A percentile compares a stretch with the other conserved stretches of the same genome.
phyloP scores from a whole-genome alignment of 2,113 vertebrate species.

The Cygnus buccinator region DNA sequence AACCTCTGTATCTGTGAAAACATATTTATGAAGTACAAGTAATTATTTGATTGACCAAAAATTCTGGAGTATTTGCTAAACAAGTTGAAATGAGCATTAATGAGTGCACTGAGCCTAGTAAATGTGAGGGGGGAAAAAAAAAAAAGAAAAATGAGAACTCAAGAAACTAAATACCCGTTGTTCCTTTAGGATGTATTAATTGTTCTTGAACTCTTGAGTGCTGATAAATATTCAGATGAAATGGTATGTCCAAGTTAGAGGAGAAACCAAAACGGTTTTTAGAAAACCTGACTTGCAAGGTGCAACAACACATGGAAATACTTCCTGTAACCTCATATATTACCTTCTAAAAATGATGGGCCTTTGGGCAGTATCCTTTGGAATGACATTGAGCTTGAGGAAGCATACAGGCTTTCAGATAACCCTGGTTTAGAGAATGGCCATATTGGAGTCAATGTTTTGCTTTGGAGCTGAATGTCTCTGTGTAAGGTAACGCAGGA shows the following conservation, averaged over 20 bases:
- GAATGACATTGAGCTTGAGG: fast-evolving
- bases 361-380: neutral
- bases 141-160: neutral
- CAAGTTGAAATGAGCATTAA: neutral
- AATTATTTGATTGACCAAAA: neutral
- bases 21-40: neutral
- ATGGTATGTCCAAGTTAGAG: neutral
- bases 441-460: fast-evolving
- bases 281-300: neutral
- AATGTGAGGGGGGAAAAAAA: neutral
- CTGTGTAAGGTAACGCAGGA: neutral
- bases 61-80: neutral
- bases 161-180: fast-evolving
- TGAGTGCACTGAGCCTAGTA: neutral
- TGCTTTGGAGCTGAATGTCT: neutral
- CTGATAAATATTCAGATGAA: neutral
- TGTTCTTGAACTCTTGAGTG: neutral
- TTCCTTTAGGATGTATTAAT: neutral
- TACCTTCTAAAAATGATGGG: fast-evolving
- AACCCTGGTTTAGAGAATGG: neutral
- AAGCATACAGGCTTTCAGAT: fast-evolving
- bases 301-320: fast-evolving
- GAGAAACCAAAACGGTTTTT: neutral
- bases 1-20: neutral
- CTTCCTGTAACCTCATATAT: fast-evolving